These are phyloP conservation scores for Metaphire vulgaris DNA, from an alignment of 1,140 invertebrate genomes.

Conservation along the genomic window DNA sequence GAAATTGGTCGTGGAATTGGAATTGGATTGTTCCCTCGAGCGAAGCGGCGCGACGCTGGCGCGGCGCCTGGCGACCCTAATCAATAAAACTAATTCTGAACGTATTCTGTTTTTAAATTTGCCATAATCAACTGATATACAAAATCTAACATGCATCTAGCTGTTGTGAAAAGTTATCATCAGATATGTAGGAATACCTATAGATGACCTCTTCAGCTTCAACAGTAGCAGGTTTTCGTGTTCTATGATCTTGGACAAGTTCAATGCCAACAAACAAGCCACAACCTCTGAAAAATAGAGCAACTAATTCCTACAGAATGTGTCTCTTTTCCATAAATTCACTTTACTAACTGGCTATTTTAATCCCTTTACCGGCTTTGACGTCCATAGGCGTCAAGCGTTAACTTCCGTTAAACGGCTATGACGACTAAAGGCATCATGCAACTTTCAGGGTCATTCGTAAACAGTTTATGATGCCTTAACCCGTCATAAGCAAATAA, in stretches of 20 bases:
- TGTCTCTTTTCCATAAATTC: background rate
- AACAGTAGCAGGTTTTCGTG: constrained; percentile 70
- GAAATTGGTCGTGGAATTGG: too few species aligned
- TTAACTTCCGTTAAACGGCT: too few species aligned
- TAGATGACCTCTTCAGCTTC: constrained; percentile 72
- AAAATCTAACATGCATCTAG: constrained; percentile 20
- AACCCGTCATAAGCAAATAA: too few species aligned
- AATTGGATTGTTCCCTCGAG: background rate
- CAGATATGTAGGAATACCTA: constrained; percentile 53
- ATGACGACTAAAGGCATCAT: background rate
- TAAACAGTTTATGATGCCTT: too few species aligned
- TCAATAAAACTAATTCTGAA: too few species aligned
- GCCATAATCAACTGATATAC: background rate
- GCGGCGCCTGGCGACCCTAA: too few species aligned
- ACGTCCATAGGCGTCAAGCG: too few species aligned
- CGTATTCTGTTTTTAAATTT: too few species aligned
- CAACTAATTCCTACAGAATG: background rate
- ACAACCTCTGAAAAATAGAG: constrained; percentile 61
- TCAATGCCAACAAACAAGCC: constrained; percentile 91
- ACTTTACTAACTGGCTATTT: too few species aligned
- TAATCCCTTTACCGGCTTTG: too few species aligned
- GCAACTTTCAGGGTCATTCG: background rate
- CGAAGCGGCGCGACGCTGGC: background rate
- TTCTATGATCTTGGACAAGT: constrained; percentile 69
- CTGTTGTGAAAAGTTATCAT: background rate